Conservation (phyloP, 2,113 vertebrate species). For the Sander lucioperca region DNA sequence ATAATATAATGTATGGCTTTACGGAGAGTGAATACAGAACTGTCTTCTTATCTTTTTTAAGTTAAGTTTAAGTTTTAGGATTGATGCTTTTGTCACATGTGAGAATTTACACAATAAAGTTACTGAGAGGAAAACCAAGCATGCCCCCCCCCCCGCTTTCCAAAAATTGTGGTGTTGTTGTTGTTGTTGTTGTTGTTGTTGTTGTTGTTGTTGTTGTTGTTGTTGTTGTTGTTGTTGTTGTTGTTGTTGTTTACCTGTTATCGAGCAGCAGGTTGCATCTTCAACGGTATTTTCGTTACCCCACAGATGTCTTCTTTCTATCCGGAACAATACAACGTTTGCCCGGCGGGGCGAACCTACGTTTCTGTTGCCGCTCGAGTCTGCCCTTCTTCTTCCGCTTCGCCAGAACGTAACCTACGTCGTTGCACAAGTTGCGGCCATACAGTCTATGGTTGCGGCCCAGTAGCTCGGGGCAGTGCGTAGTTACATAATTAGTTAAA, state of each 20-base stretch:
- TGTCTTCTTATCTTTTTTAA: too few species aligned
- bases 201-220: neutral
- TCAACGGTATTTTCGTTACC: neutral
- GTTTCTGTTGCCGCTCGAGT: neutral
- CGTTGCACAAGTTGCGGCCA: too few species aligned
- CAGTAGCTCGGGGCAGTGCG: neutral
- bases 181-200: neutral
- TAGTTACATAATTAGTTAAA: neutral
- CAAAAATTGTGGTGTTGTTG: too few species aligned
- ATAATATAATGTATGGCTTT: too few species aligned
- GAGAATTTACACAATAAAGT: too few species aligned
- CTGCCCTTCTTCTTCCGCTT: neutral
- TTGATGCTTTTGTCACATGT: too few species aligned
- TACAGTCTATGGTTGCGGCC: too few species aligned
- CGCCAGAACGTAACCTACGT: too few species aligned
- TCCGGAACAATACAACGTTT: neutral
- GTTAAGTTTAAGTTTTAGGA: too few species aligned
- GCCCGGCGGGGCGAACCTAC: neutral
- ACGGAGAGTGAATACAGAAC: too few species aligned
- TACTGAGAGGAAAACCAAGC: too few species aligned
- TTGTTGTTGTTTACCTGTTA: neutral
- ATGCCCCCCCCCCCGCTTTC: too few species aligned
- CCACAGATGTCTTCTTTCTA: neutral
- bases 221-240: neutral
- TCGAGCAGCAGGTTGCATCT: neutral